A percentile compares a stretch with the other conserved stretches of the same genome.
These are phyloP conservation scores for Paraescarpia echinospica DNA, from an alignment of 1,140 invertebrate genomes.

Conservation along the genomic window DNA sequence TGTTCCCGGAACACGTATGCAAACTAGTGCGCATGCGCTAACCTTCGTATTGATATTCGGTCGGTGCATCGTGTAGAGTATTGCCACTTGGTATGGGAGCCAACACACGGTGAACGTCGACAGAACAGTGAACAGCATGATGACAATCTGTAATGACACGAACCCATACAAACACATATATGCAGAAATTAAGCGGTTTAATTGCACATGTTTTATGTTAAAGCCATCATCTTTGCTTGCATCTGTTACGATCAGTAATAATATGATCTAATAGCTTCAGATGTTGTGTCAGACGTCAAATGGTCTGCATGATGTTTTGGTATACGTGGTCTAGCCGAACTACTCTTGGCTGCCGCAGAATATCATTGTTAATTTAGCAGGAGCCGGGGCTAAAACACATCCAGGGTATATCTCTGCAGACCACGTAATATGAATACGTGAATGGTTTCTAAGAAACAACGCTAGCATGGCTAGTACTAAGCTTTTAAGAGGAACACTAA, in stretches of 20 bases:
- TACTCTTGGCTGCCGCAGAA: not conserved
- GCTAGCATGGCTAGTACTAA: too few species aligned
- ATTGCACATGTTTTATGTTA: slow-evolving; percentile 6
- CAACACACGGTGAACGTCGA: slow-evolving; percentile 57
- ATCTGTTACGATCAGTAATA: not conserved
- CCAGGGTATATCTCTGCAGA: not conserved
- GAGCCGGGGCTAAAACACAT: not conserved
- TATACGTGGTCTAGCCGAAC: not conserved
- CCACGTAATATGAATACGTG: not conserved
- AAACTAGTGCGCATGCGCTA: not conserved
- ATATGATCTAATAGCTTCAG: not conserved
- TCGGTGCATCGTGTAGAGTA: slow-evolving; percentile 48
- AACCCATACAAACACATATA: not conserved
- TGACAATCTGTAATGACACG: slow-evolving; percentile 51
- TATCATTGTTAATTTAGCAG: not conserved
- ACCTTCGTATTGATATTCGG: slow-evolving; percentile 11
- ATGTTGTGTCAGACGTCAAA: not conserved
- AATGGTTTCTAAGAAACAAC: not conserved
- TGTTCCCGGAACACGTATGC: not conserved
- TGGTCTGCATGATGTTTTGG: not conserved
- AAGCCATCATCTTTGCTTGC: not conserved
- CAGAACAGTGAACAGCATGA: slow-evolving; percentile 59
- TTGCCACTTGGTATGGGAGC: slow-evolving; percentile 48
- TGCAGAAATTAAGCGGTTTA: not conserved
- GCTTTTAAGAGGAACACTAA: too few species aligned